Evolutionary conservation across 2,113 vertebrate species (phyloP), one percentile per base, ranked within the genome.

Genomic region (Xiphophorus couchianus): DNA sequence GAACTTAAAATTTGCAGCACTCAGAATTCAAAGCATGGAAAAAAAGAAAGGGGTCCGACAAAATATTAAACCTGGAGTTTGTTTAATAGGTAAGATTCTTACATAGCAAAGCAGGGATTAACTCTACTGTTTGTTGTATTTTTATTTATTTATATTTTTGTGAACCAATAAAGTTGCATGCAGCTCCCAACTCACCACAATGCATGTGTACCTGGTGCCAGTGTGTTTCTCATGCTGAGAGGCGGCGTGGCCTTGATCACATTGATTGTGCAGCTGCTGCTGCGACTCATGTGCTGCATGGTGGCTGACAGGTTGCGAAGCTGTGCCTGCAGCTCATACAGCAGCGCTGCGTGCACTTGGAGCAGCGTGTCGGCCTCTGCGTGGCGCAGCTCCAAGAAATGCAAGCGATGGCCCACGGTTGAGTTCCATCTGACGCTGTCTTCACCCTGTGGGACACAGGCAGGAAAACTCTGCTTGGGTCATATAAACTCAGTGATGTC

Each of bases 301-400:
- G 90, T 30, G 11, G 87, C 65, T 0, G 94, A 94, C 51, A 96
- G 80, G 92, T 96, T 96, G 54, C 86, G 92, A 3, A 96, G 84
- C 86, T 96, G 94, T 5, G 10, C 86, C 85, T 94, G 95, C 86
- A 96, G 91, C 79, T 95, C 93, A 0, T 93, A 84, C 69, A 96
- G 88, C 71, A 96, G 87, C 0, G 93, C 87, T 8, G 91, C 90
- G 39, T 97, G 96, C 67, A 95, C 87, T 58, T 93, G 95, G 69
- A 96, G 91, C 65, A 96, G 68, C 0, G 90, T 84, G 76, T 87
- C 88, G 69, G 89, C 90, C 82, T 96, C 93, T 0, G 84, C 66
- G 19, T 89, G 91, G 2, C 84, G 93, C 2, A 86, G 75, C 88
- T 96, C 95, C 92, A 96, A 77, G 14, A 92, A 93, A 3, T 76